Evolutionary conservation across 2,888 invertebrate species (phyloP).

Genomic region (Prosapia bicincta): DNA sequence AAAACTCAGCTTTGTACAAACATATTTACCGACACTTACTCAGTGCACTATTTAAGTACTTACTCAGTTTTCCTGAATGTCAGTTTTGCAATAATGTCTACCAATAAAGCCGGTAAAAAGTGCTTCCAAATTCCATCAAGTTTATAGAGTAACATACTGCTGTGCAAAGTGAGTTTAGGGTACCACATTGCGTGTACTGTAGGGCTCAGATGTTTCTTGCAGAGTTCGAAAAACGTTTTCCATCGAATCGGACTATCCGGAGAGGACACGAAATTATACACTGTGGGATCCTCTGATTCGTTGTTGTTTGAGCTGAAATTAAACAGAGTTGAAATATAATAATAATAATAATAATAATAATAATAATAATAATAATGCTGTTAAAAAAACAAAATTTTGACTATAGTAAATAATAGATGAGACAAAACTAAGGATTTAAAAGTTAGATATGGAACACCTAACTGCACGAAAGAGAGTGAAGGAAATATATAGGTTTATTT

Average conservation of each 20-base stretch:
- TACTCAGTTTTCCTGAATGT: conserved; percentile 23
- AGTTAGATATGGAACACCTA: too few relatives aligned
- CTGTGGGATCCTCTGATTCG: conserved; percentile 39
- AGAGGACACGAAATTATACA: conserved; percentile 85
- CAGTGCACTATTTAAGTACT: too few relatives aligned
- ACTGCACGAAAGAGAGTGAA: too few relatives aligned
- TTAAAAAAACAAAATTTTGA: too few relatives aligned
- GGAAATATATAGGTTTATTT: too few relatives aligned
- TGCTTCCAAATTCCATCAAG: conserved; percentile 63
- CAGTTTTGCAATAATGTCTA: conserved; percentile 50
- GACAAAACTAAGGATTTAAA: too few relatives aligned
- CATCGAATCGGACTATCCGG: conserved; percentile 74
- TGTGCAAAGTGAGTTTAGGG: conserved; percentile 55
- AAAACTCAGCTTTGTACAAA: too few relatives aligned
- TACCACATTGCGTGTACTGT: conserved; percentile 45
- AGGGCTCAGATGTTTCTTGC: conserved; percentile 50
- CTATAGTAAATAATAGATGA: too few relatives aligned
- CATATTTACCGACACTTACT: too few relatives aligned
- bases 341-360: too few relatives aligned
- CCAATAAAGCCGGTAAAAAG: conserved; percentile 63
- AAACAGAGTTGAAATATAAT: too few relatives aligned
- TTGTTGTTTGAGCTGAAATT: conserved; percentile 22
- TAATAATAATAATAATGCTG: too few relatives aligned
- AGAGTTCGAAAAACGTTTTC: conserved; percentile 59
- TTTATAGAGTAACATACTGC: conserved; percentile 51